phyloP scores from a whole-genome alignment of 1,140 invertebrate genomes.

The Grapholita molesta region DNA sequence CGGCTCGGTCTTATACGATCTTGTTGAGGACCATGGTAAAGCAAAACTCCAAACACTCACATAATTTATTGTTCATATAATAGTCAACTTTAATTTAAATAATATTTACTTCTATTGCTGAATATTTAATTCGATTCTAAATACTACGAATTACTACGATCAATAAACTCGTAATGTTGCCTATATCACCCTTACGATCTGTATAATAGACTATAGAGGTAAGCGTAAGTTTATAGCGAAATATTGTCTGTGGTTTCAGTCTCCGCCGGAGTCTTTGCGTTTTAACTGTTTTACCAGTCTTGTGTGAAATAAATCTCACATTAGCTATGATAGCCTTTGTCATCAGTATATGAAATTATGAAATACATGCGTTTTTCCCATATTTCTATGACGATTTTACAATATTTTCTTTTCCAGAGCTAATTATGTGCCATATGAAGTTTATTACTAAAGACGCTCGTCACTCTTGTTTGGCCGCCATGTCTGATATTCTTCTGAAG shows the following conservation, averaged over 20 bases:
- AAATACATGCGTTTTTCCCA: slow-evolving; percentile 55
- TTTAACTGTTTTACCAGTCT: slow-evolving; percentile 14
- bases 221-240: background rate
- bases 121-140: too few species aligned
- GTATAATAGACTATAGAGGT: background rate
- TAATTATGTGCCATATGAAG: slow-evolving; percentile 55
- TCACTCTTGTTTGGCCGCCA: slow-evolving; percentile 68
- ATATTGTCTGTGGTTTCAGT: slow-evolving; percentile 16
- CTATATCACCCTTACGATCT: background rate
- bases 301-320: slow-evolving; percentile 57
- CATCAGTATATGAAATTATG: slow-evolving; percentile 54
- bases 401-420: slow-evolving; percentile 67
- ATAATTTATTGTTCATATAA: too few species aligned
- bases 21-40: too few species aligned
- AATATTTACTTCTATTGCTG: too few species aligned
- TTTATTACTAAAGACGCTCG: slow-evolving; percentile 63
- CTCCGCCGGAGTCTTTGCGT: slow-evolving; percentile 6
- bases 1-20: too few species aligned
- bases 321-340: slow-evolving; percentile 56
- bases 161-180: background rate
- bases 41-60: too few species aligned
- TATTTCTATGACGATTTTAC: slow-evolving; percentile 57
- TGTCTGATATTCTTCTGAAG: slow-evolving; percentile 71
- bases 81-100: too few species aligned
- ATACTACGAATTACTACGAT: background rate